Conservation (phyloP, 2,888 invertebrate genomes). For the Stramonita haemastoma region DNA sequence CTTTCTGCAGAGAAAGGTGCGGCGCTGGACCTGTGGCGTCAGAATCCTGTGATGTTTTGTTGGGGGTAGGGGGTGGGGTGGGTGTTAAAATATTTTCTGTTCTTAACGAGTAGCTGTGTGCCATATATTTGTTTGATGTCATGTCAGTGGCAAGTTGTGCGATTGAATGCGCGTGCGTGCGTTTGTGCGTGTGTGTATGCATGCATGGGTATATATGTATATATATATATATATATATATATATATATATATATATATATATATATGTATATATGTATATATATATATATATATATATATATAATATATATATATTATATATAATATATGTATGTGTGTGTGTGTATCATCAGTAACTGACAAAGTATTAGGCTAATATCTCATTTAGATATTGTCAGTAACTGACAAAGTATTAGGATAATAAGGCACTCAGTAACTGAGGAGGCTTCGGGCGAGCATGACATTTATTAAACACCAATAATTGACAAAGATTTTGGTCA, state of each 20-base stretch:
- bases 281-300: background rate
- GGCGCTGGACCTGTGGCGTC: background rate
- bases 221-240: background rate
- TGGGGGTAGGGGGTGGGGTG: too few relatives aligned
- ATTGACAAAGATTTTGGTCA: too few relatives aligned
- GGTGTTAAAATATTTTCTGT: background rate
- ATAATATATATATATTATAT: too few relatives aligned
- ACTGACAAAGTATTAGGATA: too few relatives aligned
- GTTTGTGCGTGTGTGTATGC: background rate
- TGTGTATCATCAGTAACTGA: too few relatives aligned
- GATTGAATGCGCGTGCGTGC: background rate
- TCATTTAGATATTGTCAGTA: too few relatives aligned
- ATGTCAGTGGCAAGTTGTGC: background rate
- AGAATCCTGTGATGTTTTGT: background rate
- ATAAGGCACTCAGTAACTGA: too few relatives aligned
- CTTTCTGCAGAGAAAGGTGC: constrained; percentile 56
- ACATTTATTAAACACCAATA: too few relatives aligned
- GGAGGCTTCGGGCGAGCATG: too few relatives aligned
- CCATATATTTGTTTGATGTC: background rate
- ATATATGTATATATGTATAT: background rate
- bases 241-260: background rate
- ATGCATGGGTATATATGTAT: background rate
- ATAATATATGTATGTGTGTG: background rate
- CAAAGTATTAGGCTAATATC: too few relatives aligned
- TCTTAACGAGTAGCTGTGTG: background rate